Evolutionary conservation across 1,140 invertebrate genomes (phyloP), one percentile per base, ranked within the genome.

Genomic region (Procambarus virginalis): DNA sequence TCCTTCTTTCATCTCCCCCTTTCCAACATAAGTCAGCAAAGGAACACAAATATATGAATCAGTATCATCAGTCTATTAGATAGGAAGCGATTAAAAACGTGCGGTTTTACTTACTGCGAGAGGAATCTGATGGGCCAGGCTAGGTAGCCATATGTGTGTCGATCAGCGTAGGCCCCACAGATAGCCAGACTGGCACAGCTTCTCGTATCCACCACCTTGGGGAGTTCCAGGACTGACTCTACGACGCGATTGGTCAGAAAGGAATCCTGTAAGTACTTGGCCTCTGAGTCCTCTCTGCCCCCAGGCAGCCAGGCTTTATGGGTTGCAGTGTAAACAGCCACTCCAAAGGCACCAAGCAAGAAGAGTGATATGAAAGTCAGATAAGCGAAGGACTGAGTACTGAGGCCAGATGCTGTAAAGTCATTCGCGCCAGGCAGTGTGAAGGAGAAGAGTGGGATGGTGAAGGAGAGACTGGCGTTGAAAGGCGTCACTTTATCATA

Each of bases 371-470:
- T 80, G 89, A 92, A 92, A 6, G 91, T 85, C 10, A 92, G n/a
- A 20, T 85, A 87, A 1, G 89, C 91, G 55, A 92, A 92, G 64
- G 87, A 46, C 80, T 92, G 81, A 2, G 73, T 45, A 68, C 89
- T 86, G 20, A 92, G 3, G 17, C 91, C 91, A 2, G 89, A 75
- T 64, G 68, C 92, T n/a, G 34, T 85, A 17, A 81, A 86, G 60
- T 91, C 92, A 64, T 82, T 90, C 20, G 86, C 84, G 3, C 91
- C 89, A 55, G 93, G 93, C 10, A 93, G 89, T 12, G 92, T 92
- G 91, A 93, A 93, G n/a, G 93, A 93, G 85, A 93, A 93, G n/a
- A 93, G 89, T 0, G 93, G 93, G 20, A 93, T 92, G 14, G 93
- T 93, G 91, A 93, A 93, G 90, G 92, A 92, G 0, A 93, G 88